Conservation (phyloP, 2,797 vertebrate species). For the Urophycis tenuis region DNA sequence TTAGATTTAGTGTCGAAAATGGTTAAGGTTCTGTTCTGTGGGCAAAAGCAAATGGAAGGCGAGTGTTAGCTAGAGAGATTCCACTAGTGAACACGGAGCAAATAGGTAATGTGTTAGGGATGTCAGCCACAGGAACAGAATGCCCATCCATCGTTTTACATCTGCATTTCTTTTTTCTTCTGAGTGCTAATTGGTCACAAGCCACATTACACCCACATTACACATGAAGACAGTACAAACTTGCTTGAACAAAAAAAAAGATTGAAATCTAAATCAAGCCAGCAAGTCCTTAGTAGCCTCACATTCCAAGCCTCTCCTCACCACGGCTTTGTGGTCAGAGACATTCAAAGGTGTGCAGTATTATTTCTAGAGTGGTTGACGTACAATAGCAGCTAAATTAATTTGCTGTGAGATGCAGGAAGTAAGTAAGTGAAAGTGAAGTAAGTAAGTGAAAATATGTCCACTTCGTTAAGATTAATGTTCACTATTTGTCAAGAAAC, state of each 20-base stretch:
- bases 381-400: conserved; percentile 46
- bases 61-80: neutral
- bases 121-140: neutral
- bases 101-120: neutral
- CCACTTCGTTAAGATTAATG: conserved; percentile 25
- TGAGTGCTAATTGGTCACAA: neutral
- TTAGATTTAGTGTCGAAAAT: neutral
- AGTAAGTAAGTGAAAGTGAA: conserved; percentile 52
- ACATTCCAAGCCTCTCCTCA: neutral
- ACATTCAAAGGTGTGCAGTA: conserved; percentile 13
- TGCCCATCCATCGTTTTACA: neutral
- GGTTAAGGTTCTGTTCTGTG: neutral
- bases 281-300: neutral
- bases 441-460: conserved; percentile 17
- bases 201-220: conserved; percentile 1
- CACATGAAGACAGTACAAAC: neutral
- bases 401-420: conserved; percentile 58
- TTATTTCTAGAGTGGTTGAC: conserved; percentile 16
- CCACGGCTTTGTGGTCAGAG: neutral
- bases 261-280: neutral
- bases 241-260: neutral
- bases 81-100: neutral
- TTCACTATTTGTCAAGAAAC: conserved; percentile 28
- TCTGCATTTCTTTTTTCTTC: neutral
- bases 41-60: neutral